Evolutionary conservation across 2,888 invertebrate genomes (phyloP), one percentile per base, ranked within the genome.

Genomic region (Eristalis arbustorum): DNA sequence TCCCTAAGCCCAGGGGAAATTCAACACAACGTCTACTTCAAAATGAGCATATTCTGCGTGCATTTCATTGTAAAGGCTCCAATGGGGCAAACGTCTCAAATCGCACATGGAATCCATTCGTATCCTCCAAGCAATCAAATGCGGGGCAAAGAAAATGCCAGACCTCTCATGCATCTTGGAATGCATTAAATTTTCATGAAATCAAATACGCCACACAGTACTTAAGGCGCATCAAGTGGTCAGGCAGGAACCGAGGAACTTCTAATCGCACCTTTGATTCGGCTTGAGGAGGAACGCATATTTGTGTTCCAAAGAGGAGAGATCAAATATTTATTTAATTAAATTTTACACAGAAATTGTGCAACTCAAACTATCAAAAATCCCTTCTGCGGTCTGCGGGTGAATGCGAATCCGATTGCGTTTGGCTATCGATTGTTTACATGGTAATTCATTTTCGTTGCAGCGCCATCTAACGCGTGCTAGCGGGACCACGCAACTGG

Each of bases 161-260:
- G 31, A 37, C 22, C 34, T 63, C 18, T 31, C 62, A 57, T 69
- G 79, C 74, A 84, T 75, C 67, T 72, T 28, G 23, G 84, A 78
- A 64, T 73, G 77, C 64, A 83, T 87, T 87, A 87, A 87, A 62
- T 56, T 83, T 87, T 87, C 74, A 87, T 83, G 78, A 72, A 78
- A 66, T 72, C 67, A 76, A 63, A 63, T 71, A 63, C 64, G 74
- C 68, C 49, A 11, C 66, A 56, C 71, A 64, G 11, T 4, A 25
- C 18, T 49, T 49, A 18, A 22, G 5, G 25, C 37, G 57, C 68
- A 77, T 77, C 85, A 85, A 82, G 77, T 82, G 81, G 84, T 81
- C 68, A 71, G 3, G 56, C 25, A 59, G 59, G 49, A 62, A 56
- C 14, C 72, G 64, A 77, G 67, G 49, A 76, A 73, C 49, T 64